Base-by-base conservation (phyloP, 2,888 invertebrate genomes). In the Orthosia incerta region DNA sequence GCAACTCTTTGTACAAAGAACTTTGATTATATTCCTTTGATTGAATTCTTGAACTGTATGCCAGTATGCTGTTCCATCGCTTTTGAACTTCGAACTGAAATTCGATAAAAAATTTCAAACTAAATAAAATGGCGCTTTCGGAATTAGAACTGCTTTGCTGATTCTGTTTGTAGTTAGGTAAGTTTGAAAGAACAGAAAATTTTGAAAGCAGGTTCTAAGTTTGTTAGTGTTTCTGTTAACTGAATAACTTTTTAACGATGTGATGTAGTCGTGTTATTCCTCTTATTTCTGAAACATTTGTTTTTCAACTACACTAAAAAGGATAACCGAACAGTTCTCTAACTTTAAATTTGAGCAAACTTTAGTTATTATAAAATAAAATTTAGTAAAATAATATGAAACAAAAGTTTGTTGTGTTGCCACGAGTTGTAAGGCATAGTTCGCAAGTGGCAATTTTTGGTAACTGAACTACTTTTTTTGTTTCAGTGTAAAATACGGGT, bases 91-190 rank as follows among this genome's bases (percentile, higher is more conserved):
- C 66, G 68, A 39, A 64, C 31, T 70, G 20, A 23, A 18, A 59
- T 74, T 79, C 48, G 26, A 64, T 83, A 74, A 55, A 66, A 46
- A n/a, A 20, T 65, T 60, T 64, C n/a, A 45, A 71, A 83, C 26
- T 79, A 60, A 70, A 55, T 79, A 60, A 70, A 57, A 51, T 64
- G 15, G 57, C 12, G 31, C 56, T 31, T 51, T 61, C 31, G 23
- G 55, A 57, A 13, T 68, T 56, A 46, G 48, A 75, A 56, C 56
- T 75, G 26, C 55, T 51, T 71, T 66, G 60, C 48, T 69, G 69
- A 57, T 55, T 59, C 60, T 50, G 50, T 78, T 23, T 50, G 51
- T 69, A 67, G 62, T 66, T 66, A 18, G 62, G 53, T 11, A 46
- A 69, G 79, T 75, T 66, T 59, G 48, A 71, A 26, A 69, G 63